Conservation (phyloP, 2,888 invertebrate species). For the Germaria angustata region DNA sequence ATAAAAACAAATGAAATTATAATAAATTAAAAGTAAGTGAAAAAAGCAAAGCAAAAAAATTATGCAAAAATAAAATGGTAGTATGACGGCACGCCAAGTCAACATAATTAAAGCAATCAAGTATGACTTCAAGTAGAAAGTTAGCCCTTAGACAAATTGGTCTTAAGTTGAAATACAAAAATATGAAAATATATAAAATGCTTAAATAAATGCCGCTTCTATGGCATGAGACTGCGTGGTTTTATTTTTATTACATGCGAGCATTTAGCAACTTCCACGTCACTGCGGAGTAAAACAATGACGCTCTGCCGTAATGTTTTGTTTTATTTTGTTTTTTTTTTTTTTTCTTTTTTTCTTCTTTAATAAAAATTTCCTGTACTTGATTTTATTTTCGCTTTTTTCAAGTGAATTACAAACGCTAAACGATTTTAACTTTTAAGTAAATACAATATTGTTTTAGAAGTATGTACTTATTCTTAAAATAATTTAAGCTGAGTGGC, state of each 20-base stretch:
- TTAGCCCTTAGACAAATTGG: constrained; percentile 62
- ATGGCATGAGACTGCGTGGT: constrained; percentile 37
- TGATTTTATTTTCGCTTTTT: constrained; percentile 25
- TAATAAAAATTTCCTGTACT: constrained; percentile 48
- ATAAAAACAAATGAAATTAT: constrained; percentile 49
- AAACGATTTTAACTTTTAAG: constrained; percentile 52
- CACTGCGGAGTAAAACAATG: not conserved
- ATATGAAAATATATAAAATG: constrained; percentile 15
- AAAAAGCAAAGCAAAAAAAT: not conserved
- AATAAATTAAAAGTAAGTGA: constrained; percentile 15
- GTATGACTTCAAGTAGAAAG: constrained; percentile 62
- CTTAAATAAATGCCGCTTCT: constrained; percentile 17
- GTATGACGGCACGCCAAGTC: constrained; percentile 49
- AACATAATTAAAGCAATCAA: constrained; percentile 66
- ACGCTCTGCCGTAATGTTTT: not conserved
- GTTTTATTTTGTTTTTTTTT: too few relatives aligned
- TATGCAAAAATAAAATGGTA: constrained; percentile 30
- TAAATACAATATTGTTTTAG: not conserved
- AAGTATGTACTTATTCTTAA: constrained; percentile 20
- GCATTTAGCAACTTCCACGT: not conserved
- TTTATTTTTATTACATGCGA: not conserved
- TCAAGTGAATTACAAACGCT: constrained; percentile 50
- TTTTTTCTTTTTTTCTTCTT: constrained; percentile 14
- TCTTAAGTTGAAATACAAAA: constrained; percentile 30
- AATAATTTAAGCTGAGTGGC: constrained; percentile 23